Base-by-base conservation (phyloP, 2,113 vertebrate species). In the Xiphophorus maculatus region DNA sequence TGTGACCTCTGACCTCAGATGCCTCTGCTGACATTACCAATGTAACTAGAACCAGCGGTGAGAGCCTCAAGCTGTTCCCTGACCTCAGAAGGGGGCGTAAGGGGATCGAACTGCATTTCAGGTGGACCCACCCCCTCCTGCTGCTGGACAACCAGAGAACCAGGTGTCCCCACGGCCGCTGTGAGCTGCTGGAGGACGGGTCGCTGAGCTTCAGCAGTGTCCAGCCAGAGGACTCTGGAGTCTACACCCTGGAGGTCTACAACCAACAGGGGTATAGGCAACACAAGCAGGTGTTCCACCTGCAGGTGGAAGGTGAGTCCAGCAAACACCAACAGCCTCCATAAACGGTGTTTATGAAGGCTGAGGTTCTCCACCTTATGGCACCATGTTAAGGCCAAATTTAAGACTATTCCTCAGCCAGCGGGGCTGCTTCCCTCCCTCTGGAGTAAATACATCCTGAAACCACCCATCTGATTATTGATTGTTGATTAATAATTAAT, bases 221-320 rank as follows among this genome's bases (percentile, higher is more conserved):
- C 3, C 60, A 61, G 28, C 1, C 11, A 0, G 32, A 17, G 0
- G 85, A 89, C 63, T 22, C 67, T 2, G 88, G 88, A 42, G 33
- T 3, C n/a, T 89, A 89, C 79, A 68, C 0, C 1, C 12, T 86
- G 71, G 19, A 82, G 33, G 74, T 77, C 71, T 87, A 82, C 13
- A 28, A 71, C 3, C 1, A n/a, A 0, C 0, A 0, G 0, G 88
- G 88, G 32, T 0, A 0, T 0, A 15, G 6, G 0, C 1, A 60
- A 42, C 4, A 0, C 3, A 28, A 0, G 0, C 48, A 0, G 0
- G 0, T 29, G 25, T 75, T 86, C 71, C 22, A 40, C 37, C 71
- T 89, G 28, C 28, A 1, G 0, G 85, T 89, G 65, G 10, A 68
- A 1, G 78, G 75, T 82, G 32, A 82, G 80, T 63, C 10, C 30